These are phyloP conservation scores for Glaucomys volans DNA, from an alignment of 2,113 vertebrate genomes.

Conservation along the genomic window DNA sequence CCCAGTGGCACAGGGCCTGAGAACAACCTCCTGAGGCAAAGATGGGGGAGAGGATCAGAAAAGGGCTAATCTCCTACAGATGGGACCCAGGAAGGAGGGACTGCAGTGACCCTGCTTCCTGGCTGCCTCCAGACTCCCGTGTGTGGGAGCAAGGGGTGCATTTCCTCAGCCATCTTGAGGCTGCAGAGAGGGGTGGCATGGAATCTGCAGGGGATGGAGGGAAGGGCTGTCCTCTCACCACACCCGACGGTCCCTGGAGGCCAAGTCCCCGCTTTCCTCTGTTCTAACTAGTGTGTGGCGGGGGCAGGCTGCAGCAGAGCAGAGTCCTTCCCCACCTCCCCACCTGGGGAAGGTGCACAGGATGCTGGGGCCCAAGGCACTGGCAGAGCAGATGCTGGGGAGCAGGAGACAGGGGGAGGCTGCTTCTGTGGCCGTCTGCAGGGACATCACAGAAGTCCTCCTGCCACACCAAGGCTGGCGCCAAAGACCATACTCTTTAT, in stretches of 20 bases:
- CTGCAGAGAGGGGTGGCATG: background rate
- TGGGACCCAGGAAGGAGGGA: background rate
- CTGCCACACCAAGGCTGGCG: background rate
- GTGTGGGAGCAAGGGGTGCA: accelerated
- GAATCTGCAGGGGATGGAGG: background rate
- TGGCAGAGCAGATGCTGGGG: background rate
- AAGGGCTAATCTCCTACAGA: background rate
- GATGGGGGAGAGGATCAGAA: background rate
- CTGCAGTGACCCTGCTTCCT: background rate
- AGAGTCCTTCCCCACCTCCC: too few relatives aligned
- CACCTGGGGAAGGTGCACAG: background rate
- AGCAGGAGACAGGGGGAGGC: background rate
- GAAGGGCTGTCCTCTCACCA: background rate
- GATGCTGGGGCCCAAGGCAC: background rate
- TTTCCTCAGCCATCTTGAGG: background rate
- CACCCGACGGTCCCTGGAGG: background rate
- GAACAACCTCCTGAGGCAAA: background rate
- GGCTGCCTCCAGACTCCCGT: background rate
- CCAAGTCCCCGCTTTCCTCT: background rate
- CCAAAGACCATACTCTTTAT: background rate
- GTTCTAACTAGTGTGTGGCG: too few relatives aligned
- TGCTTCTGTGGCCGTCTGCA: background rate
- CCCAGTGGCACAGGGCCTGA: too few relatives aligned
- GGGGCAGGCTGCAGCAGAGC: background rate
- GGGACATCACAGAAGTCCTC: background rate